Base-by-base conservation (phyloP, 1,140 invertebrate species). In the Lepeophtheirus salmonis region DNA sequence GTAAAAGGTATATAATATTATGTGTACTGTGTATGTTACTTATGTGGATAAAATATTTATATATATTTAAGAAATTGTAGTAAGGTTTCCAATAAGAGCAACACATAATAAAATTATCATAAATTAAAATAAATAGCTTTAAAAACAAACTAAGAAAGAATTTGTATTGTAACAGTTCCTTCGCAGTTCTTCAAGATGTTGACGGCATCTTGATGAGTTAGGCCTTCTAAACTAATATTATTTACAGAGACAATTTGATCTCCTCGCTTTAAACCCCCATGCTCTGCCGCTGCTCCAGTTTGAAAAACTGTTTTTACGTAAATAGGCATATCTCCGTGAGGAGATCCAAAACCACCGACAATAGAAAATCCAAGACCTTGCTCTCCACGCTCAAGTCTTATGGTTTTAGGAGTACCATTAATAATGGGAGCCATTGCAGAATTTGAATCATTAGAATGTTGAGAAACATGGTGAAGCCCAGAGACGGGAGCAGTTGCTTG, bases 291-390 rank as follows among this genome's bases (percentile, higher is more conserved):
- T 62, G 83, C 81, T 48, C 83, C 83, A 60, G 79, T 78, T 53
- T 79, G 78, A 67, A 84, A 86, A 55, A 86, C 82, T n/a, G 80
- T 85, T 68, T 86, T 86, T 13, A 86, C 81, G 67, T 83, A 86
- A 61, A 86, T 83, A 13, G 83, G 83, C 70, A 86, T 77, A 66
- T 83, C 78, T 1, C 83, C 83, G 64, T 81, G 79, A 3, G 81
- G 82, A 49, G 81, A 83, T 65, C 80, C 80, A 56, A 77, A 77
- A 0, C 83, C 83, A n/a, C 84, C 84, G 0, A 86, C 83, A 30
- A 86, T 83, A 26, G 81, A 83, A 70, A 86, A 86, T 0, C 83
- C 83, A 21, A 87, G 76, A 18, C 81, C 81, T 54, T 83, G 82
- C 24, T 79, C 75, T 23, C 83, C 83, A 60, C 83, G 22, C 16